phyloP scores from a whole-genome alignment of 2,888 invertebrate species.

The Acrobasis repandana region DNA sequence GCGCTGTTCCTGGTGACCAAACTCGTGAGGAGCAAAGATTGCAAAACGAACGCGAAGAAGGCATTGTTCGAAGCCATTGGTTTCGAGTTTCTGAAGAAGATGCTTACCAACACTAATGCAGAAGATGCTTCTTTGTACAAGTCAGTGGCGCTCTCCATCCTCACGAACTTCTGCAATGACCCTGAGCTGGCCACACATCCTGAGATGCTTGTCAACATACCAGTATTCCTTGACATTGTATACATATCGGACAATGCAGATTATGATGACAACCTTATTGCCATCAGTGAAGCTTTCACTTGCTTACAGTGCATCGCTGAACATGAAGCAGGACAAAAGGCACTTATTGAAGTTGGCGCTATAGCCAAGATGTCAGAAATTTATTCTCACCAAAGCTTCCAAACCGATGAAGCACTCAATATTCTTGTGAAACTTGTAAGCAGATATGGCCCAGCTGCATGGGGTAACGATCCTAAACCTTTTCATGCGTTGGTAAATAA shows the following conservation, averaged over 20 bases:
- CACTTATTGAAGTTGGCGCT: slow-evolving; percentile 89
- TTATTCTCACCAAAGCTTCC: slow-evolving; percentile 93
- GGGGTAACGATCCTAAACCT: slow-evolving; percentile 90
- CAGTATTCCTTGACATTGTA: slow-evolving; percentile 92
- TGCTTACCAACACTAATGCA: slow-evolving; percentile 88
- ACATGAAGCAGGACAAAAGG: slow-evolving; percentile 90
- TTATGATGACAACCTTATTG: slow-evolving; percentile 92
- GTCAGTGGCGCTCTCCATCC: slow-evolving; percentile 93
- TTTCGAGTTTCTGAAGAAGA: slow-evolving; percentile 91
- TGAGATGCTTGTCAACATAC: slow-evolving; percentile 92
- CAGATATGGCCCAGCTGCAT: slow-evolving; percentile 87
- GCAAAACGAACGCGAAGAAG: slow-evolving; percentile 89
- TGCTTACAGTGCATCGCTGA: slow-evolving; percentile 92
- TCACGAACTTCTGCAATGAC: slow-evolving; percentile 93
- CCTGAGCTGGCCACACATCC: slow-evolving; percentile 90
- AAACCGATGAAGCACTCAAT: slow-evolving; percentile 93
- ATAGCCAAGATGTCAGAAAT: slow-evolving; percentile 92
- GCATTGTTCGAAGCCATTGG: slow-evolving; percentile 95
- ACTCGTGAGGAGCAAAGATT: slow-evolving; percentile 92
- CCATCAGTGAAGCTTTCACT: slow-evolving; percentile 93
- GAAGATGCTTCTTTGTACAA: slow-evolving; percentile 95
- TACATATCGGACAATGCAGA: slow-evolving; percentile 92
- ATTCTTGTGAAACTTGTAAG: slow-evolving; percentile 89
- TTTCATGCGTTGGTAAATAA: slow-evolving; percentile 92
- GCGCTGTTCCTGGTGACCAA: slow-evolving; percentile 96